Base-by-base conservation (phyloP, 2,113 vertebrate species). In the Neogale vison region DNA sequence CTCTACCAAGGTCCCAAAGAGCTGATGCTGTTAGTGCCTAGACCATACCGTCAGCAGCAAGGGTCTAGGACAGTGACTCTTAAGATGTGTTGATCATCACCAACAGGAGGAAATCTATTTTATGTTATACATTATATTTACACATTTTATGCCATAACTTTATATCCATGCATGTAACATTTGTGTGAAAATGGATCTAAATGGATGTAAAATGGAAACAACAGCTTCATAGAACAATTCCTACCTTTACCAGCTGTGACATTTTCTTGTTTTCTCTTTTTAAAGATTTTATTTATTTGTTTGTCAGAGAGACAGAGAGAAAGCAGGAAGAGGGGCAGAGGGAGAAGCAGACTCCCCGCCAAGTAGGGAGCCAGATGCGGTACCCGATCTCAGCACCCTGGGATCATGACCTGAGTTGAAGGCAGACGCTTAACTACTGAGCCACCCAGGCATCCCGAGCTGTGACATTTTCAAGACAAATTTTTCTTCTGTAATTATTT, bases 401-500 rank as follows among this genome's bases (percentile, higher is more conserved):
- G 63, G 63, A 34, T 67, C 63, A 67, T 17, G 63, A 34, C 31
- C 63, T 65, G 31, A 17, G 31, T 14, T 0, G 1, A 67, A 67
- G 63, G 63, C 31, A 67, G 63, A 67, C 1, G 0, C 63, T 67
- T 17, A 67, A 17, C 31, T 26, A 65, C 63, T 67, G 31, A 34
- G 31, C 31, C 63, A 67, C 63, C 63, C 31, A 67, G 31, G 63
- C 14, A 13, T 17, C 14, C 31, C 3, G 14, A 59, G 21, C 31
- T 86, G 6, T 39, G 4, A 50, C 55, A 74, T 65, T 90, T 80
- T 92, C n/a, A 79, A 92, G 57, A 59, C 36, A 52, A 81, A 77
- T 80, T 94, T 93, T 96, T 89, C 65, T 93, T 96, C 88, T 79
- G 6, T 76, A 79, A 26, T 69, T 85, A 63, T 21, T n/a, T 42